Conservation (phyloP, 2,113 vertebrate species). For the Ailurus styani region DNA sequence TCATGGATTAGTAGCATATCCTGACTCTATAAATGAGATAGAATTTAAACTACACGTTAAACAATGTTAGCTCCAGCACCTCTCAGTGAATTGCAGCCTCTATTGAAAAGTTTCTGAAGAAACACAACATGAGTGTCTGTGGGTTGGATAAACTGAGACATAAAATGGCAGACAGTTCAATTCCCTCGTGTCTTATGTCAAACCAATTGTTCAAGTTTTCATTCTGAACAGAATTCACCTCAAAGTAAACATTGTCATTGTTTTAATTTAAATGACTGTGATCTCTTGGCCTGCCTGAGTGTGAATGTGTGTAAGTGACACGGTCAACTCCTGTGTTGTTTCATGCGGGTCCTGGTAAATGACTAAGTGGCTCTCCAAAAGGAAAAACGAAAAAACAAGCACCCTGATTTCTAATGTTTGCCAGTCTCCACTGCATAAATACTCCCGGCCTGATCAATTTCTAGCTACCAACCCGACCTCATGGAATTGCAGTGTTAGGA, state of each 20-base stretch:
- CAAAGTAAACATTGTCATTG: conserved; percentile 2
- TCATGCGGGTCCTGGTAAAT: not conserved
- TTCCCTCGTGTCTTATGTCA: not conserved
- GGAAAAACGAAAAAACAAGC: not conserved
- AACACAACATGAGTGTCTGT: not conserved
- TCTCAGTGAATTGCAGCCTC: not conserved
- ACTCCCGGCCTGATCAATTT: not conserved
- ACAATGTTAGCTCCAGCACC: conserved; percentile 9
- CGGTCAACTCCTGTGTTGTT: not conserved
- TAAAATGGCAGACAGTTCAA: not conserved
- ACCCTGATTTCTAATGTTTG: not conserved
- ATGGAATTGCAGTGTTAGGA: not conserved
- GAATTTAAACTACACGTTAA: conserved; percentile 54
- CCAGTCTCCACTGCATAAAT: not conserved
- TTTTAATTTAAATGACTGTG: conserved; percentile 29
- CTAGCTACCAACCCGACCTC: not conserved
- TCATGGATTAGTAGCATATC: conserved; percentile 47
- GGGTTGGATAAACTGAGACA: not conserved
- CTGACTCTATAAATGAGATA: conserved; percentile 61
- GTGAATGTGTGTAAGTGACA: not conserved
- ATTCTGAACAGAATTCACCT: not conserved
- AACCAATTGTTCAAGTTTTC: conserved; percentile 20
- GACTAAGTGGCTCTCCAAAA: not conserved
- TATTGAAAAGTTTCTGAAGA: conserved; percentile 36
- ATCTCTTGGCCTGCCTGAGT: not conserved